These are phyloP conservation scores for Paratrypauchen microcephalus DNA, from an alignment of 2,797 vertebrate genomes.

Conservation along the genomic window DNA sequence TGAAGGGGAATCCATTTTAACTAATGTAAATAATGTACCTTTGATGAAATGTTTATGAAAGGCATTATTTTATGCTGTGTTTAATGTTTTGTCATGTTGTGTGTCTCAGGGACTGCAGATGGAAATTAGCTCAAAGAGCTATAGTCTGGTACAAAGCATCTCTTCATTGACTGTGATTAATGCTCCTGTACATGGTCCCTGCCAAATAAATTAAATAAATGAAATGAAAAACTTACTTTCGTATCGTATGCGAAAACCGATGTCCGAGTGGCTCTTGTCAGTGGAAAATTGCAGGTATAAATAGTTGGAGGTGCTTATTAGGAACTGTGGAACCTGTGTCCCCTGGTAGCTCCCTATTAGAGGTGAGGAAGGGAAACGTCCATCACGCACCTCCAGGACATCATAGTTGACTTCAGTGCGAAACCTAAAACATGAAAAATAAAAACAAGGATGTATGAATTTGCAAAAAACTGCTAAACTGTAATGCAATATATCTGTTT, in stretches of 20 bases:
- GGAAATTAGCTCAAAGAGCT: no score
- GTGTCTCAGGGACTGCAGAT: no score
- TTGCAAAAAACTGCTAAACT: background rate
- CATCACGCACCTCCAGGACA: constrained; percentile 92
- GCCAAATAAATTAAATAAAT: no score
- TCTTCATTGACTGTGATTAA: no score
- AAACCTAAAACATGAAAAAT: constrained; percentile 77
- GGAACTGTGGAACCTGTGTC: constrained; percentile 98
- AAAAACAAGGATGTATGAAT: background rate
- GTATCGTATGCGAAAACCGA: constrained; percentile 96
- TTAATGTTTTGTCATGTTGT: no score
- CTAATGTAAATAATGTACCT: no score
- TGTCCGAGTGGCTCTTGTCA: constrained; percentile 96
- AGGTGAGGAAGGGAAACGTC: constrained; percentile 89
- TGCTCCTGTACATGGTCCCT: no score
- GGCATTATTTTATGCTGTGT: no score
- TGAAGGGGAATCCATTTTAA: no score
- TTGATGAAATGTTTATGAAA: no score
- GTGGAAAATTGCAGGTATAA: constrained; percentile 95
- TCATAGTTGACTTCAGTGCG: constrained; percentile 98
- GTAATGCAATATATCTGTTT: background rate
- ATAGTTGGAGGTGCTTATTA: constrained; percentile 98
- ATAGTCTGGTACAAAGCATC: no score
- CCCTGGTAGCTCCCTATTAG: constrained; percentile 96
- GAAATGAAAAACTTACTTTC: constrained; percentile 92